A percentile compares a stretch with the other conserved stretches of the same genome.
These are phyloP conservation scores for Danionella cerebrum DNA, from an alignment of 2,113 vertebrate species.

Conservation along the genomic window DNA sequence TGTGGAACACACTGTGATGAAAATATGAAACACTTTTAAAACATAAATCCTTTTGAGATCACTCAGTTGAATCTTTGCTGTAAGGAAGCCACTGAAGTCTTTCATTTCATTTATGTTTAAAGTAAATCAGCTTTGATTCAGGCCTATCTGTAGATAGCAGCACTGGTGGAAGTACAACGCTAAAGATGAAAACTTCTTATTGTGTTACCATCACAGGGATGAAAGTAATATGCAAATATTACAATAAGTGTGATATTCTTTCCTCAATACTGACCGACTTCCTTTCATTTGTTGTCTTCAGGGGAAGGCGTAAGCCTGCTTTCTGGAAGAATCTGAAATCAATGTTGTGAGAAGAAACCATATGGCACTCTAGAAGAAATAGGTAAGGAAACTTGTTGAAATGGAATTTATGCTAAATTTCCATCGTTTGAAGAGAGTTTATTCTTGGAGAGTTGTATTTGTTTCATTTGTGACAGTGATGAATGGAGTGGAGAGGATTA, in stretches of 20 bases:
- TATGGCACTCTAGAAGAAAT: constrained; percentile 57
- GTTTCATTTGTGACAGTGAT: neutral
- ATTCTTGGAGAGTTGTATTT: no score
- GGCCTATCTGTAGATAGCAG: no score
- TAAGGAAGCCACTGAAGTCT: neutral
- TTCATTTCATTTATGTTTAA: neutral
- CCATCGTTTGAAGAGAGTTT: no score
- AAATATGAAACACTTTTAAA: no score
- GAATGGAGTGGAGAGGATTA: neutral
- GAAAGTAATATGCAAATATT: no score
- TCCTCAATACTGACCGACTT: constrained; percentile 25
- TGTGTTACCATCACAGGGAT: no score
- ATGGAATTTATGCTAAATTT: no score
- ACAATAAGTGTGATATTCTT: neutral
- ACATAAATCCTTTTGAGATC: neutral
- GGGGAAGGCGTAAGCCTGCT: neutral
- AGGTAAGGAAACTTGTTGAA: constrained; percentile 48
- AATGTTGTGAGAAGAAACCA: constrained; percentile 41
- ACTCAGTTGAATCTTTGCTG: neutral
- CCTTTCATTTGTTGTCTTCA: neutral
- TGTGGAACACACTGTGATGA: no score
- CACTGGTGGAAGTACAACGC: no score
- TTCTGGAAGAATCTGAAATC: constrained; percentile 44
- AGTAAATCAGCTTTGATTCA: no score
- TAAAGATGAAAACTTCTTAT: no score